Evolutionary conservation across 2,888 invertebrate species (phyloP), one percentile per base, ranked within the genome.

Genomic region (Lasius fuliginosus): DNA sequence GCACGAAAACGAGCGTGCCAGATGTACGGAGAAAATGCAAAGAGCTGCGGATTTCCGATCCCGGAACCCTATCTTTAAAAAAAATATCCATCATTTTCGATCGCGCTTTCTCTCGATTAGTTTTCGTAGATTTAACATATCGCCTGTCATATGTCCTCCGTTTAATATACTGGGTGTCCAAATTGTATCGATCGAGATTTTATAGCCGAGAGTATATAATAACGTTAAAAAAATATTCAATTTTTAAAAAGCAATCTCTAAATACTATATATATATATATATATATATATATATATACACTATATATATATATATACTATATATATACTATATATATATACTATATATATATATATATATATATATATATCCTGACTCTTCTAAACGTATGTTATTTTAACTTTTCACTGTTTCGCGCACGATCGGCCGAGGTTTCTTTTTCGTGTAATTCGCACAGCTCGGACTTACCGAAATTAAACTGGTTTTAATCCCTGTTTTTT

Each of bases 21-120:
- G 88, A 90, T 89, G 90, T 75, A 88, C 36, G 60, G 82, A 81
- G 84, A 83, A 85, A 86, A 71, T 74, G 67, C 69, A 85, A 85
- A 84, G 83, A 89, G 89, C 87, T 88, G 89, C 89, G 88, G 89
- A 90, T 90, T 90, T 90, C 90, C 87, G 89, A 90, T 89, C 36
- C 62, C 88, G 73, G 76, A 86, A 82, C 75, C 62, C 62, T 75
- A 77, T 73, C 73, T 71, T 73, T 40, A 68, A 53, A 33, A 56
- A 84, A 74, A 82, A 36, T 0, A 76, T 79, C 49, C 27, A 73
- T 42, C 68, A 62, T 74, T 65, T 46, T 58, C 82, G 68, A 64
- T 42, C n/a, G 40, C 49, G n/a, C 75, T 75, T 73, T 69, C 84
- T 76, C 40, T 49, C 53, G 30, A 67, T 69, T 60, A 49, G 4